Evolutionary conservation across 2,113 vertebrate species (phyloP).

Genomic region (Nyctereutes procyonoides): DNA sequence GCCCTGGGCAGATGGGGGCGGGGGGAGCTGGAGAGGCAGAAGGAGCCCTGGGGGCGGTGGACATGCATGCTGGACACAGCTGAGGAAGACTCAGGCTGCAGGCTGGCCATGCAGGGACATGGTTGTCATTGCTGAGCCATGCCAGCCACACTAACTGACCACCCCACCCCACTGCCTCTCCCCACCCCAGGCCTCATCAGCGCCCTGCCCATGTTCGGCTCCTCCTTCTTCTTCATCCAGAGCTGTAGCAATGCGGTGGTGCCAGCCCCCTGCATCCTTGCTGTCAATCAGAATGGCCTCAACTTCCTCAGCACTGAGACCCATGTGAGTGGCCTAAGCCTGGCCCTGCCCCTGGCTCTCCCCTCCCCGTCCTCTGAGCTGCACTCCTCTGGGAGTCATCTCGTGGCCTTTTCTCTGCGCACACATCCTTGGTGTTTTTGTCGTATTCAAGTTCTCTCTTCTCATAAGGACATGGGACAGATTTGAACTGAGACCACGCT

Average conservation of each 20-base stretch:
- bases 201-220: slow-evolving; percentile 96
- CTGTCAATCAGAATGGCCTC: slow-evolving; percentile 96
- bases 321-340: slow-evolving; percentile 89
- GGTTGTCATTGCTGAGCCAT: too few species aligned
- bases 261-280: slow-evolving; percentile 94
- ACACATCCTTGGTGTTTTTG: neutral
- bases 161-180: neutral
- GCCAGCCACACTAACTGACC: fast-evolving
- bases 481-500: neutral
- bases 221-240: slow-evolving; percentile 98
- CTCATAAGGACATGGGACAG: neutral
- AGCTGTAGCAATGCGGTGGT: slow-evolving; percentile 93
- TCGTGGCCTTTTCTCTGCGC: neutral
- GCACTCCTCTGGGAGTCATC: neutral
- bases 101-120: neutral
- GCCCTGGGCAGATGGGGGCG: neutral
- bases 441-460: neutral
- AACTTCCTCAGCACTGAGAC: slow-evolving; percentile 96
- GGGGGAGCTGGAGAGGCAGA: neutral
- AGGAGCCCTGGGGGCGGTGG: neutral
- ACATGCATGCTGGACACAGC: neutral
- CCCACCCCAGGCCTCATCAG: slow-evolving; percentile 92
- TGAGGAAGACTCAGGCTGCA: neutral
- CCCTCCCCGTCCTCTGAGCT: too few species aligned
- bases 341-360: neutral